Conservation (phyloP, 35 echinoderm and acorn worm species). For the Holothuria glaberrima region DNA sequence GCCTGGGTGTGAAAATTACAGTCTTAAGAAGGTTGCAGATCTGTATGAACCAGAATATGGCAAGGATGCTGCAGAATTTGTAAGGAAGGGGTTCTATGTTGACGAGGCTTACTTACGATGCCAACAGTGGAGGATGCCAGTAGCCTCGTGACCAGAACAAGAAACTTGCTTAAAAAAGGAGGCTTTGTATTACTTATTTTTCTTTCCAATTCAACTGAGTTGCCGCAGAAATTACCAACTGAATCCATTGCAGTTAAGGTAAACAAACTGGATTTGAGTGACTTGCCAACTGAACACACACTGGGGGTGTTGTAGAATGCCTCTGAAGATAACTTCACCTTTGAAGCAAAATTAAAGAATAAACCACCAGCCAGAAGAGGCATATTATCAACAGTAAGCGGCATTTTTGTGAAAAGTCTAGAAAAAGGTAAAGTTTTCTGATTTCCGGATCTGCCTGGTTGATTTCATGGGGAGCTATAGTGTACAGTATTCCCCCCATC, state of each 20-base stretch:
- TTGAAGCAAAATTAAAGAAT: constrained; percentile 47
- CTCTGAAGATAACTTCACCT: constrained; percentile 54
- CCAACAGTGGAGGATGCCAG: constrained; percentile 50
- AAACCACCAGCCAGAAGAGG: constrained; percentile 69
- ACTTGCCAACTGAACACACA: constrained; percentile 47
- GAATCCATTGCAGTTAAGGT: constrained; percentile 52
- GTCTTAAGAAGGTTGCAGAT: constrained; percentile 61
- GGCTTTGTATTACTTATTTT: constrained; percentile 64
- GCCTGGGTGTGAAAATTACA: constrained; percentile 74
- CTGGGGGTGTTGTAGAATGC: constrained; percentile 69
- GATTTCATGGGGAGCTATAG: too few relatives aligned
- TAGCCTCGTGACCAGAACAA: constrained; percentile 47
- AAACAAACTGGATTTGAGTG: constrained; percentile 43
- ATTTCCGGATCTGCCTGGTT: too few relatives aligned
- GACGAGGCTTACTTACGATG: constrained; percentile 53
- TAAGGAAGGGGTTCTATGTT: constrained; percentile 51
- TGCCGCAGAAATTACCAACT: constrained; percentile 47
- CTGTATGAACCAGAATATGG: constrained; percentile 32
- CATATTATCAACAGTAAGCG: constrained; percentile 67
- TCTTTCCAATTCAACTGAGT: constrained; percentile 50
- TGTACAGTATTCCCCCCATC: too few relatives aligned
- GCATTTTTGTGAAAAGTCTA: too few relatives aligned
- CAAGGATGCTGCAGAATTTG: constrained; percentile 34
- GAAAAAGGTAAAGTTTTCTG: too few relatives aligned
- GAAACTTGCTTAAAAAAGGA: constrained; percentile 23